A percentile compares a stretch with the other conserved stretches of the same genome.
Evolutionary conservation across 2,113 vertebrate species (phyloP).

Genomic region (Myiozetetes cayanensis): DNA sequence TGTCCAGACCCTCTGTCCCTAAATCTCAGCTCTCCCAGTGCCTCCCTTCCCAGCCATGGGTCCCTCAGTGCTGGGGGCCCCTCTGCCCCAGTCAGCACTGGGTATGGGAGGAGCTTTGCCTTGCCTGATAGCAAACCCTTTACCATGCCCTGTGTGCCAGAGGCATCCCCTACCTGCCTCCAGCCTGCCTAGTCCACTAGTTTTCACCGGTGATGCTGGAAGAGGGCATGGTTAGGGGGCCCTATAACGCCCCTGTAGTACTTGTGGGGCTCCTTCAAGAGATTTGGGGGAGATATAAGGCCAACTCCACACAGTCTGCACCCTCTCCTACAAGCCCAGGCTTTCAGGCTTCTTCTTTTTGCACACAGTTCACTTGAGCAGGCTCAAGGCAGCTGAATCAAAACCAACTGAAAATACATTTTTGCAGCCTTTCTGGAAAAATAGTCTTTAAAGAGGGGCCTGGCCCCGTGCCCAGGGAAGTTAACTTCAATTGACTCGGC

Average conservation of each 20-base stretch:
- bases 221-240: neutral
- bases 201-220: neutral
- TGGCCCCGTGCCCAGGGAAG: constrained; percentile 2
- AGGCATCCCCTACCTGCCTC: neutral
- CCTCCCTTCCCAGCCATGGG: neutral
- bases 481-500: constrained; percentile 44
- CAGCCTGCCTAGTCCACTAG: neutral
- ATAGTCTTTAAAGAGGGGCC: neutral
- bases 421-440: constrained; percentile 31
- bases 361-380: neutral
- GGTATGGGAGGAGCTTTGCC: neutral
- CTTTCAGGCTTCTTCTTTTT: neutral
- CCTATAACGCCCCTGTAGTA: neutral
- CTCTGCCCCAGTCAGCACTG: rapidly evolving
- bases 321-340: neutral
- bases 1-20: neutral
- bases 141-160: neutral
- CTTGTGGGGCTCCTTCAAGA: neutral
- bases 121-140: neutral
- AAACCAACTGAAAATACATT: neutral
- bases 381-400: neutral
- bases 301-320: neutral
- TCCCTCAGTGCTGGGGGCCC: neutral
- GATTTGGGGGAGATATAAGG: neutral
- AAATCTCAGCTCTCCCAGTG: neutral